phyloP scores from a whole-genome alignment of 2,113 vertebrate genomes.

The Natator depressus region DNA sequence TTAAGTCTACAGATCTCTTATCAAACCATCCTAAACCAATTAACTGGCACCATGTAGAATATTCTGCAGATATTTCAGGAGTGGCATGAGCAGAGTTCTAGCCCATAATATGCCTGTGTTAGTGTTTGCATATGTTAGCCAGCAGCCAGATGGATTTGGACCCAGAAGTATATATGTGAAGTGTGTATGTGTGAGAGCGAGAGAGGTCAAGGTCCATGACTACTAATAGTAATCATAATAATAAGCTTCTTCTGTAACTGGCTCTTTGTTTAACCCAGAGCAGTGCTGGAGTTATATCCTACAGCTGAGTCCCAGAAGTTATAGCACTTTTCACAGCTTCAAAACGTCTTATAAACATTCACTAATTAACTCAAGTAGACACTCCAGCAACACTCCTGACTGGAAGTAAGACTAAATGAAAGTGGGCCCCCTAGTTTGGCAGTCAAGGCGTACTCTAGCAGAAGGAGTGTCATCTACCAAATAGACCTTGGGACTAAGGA shows the following conservation, averaged over 20 bases:
- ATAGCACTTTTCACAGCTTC: background rate
- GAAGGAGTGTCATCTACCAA: too few relatives aligned
- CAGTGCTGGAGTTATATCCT: background rate
- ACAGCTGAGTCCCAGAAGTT: background rate
- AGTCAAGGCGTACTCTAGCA: background rate
- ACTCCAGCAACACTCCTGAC: background rate
- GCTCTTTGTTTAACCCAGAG: background rate
- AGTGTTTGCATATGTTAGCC: background rate
- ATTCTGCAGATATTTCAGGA: background rate
- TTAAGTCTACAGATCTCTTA: background rate
- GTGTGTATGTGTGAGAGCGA: too few relatives aligned
- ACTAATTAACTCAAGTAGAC: background rate
- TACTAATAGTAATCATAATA: background rate
- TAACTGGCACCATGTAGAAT: background rate
- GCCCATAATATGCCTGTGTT: background rate
- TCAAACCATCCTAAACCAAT: background rate
- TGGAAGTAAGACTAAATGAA: background rate
- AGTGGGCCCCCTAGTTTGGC: background rate
- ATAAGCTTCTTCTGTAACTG: background rate
- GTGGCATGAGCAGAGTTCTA: background rate
- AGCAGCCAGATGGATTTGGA: background rate
- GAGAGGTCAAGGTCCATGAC: background rate
- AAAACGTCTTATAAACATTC: background rate
- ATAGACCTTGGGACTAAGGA: too few relatives aligned
- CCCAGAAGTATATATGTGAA: background rate